Evolutionary conservation across 2,113 vertebrate genomes (phyloP).

Genomic region (Xenus cinereus): DNA sequence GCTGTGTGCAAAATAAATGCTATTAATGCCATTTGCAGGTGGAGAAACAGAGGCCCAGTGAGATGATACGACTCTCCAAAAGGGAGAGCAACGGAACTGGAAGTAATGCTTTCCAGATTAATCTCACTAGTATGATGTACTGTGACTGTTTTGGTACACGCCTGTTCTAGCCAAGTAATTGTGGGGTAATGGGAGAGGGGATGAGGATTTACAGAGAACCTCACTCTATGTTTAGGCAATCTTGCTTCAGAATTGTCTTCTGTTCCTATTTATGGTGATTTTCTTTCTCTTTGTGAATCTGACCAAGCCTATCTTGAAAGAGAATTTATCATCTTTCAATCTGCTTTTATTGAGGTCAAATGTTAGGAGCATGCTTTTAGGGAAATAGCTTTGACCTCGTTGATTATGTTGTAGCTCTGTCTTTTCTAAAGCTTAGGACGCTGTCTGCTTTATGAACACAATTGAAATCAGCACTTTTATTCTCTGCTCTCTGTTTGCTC

Average conservation of each 20-base stretch:
- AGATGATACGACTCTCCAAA: neutral
- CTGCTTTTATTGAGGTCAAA: neutral
- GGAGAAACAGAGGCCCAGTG: neutral
- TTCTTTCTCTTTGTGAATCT: neutral
- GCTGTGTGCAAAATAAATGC: neutral
- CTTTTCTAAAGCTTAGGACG: neutral
- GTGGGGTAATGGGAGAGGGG: neutral
- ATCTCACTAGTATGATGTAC: neutral
- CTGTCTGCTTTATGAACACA: neutral
- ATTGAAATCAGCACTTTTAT: neutral
- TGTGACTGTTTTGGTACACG: neutral
- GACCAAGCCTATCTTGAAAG: neutral
- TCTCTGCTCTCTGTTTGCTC: neutral
- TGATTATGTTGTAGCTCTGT: neutral
- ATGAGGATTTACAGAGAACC: neutral
- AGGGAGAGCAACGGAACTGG: neutral
- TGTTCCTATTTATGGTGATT: neutral
- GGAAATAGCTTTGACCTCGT: neutral
- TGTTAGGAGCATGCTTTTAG: neutral
- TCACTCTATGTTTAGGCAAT: neutral
- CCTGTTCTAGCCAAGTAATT: neutral
- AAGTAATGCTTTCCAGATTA: neutral
- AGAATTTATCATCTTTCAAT: neutral
- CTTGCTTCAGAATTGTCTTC: neutral
- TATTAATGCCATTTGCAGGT: neutral